Conservation (phyloP, 2,888 invertebrate species). For the Chymomyza fuscimana region DNA sequence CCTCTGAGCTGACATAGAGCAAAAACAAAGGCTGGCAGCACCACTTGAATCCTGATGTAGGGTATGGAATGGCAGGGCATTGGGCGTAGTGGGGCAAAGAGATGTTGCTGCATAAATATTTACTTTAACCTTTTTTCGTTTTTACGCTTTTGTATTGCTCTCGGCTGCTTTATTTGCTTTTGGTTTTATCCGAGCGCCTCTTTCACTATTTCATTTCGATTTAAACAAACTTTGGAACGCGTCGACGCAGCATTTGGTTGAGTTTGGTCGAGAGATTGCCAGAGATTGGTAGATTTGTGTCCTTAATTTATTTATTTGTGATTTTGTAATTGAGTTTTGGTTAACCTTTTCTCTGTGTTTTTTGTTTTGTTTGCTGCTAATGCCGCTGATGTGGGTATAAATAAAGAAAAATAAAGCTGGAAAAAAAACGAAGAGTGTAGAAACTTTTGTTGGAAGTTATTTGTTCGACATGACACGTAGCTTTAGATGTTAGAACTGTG, state of each 20-base stretch:
- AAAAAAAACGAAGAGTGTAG: constrained; percentile 7
- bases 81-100: not conserved
- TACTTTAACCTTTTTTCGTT: constrained; percentile 63
- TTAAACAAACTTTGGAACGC: constrained; percentile 60
- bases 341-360: constrained; percentile 27
- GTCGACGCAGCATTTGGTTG: constrained; percentile 22
- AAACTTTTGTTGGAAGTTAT: constrained; percentile 39
- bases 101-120: constrained; percentile 63
- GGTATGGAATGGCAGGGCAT: not conserved
- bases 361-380: not conserved
- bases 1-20: constrained; percentile 29
- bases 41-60: not conserved
- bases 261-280: constrained; percentile 18
- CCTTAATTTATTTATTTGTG: constrained; percentile 73
- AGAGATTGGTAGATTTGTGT: constrained; percentile 54
- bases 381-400: constrained; percentile 35
- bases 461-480: constrained; percentile 46
- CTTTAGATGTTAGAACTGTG: constrained; percentile 14
- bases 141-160: not conserved
- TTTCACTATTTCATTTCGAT: constrained; percentile 51
- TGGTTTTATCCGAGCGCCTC: constrained; percentile 52
- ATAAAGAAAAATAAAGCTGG: constrained; percentile 6
- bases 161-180: constrained; percentile 58
- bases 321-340: constrained; percentile 69
- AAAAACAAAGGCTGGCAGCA: not conserved